Percentiles rank a stretch among this genome's conserved stretches.
phyloP scores from a whole-genome alignment of 2,888 invertebrate species.

The Tetrapedia diversipes region DNA sequence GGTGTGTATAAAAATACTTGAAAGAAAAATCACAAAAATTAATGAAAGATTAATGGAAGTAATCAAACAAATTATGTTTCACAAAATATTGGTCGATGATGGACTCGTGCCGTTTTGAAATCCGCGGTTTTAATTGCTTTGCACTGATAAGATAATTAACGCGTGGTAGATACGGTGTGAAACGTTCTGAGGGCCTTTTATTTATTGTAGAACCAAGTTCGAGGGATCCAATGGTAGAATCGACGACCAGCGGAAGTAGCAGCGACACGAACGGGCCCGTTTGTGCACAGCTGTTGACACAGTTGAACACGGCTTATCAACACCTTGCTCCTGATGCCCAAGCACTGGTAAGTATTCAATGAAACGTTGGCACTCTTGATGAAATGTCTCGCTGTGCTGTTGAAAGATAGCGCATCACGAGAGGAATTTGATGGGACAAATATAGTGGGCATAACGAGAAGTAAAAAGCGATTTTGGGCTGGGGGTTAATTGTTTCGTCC shows the following conservation, averaged over 20 bases:
- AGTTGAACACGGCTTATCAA: constrained; percentile 81
- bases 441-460: neutral
- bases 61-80: too few relatives aligned
- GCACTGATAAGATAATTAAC: too few relatives aligned
- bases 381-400: neutral
- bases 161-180: too few relatives aligned
- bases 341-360: constrained; percentile 76
- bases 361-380: neutral
- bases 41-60: too few relatives aligned
- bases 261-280: constrained; percentile 80
- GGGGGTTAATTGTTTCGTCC: neutral
- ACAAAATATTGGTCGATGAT: too few relatives aligned
- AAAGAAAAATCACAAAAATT: too few relatives aligned
- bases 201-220: constrained; percentile 78
- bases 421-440: neutral
- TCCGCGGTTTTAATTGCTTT: too few relatives aligned
- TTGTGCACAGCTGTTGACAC: constrained; percentile 80
- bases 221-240: constrained; percentile 81
- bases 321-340: constrained; percentile 82
- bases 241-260: constrained; percentile 79
- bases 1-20: too few relatives aligned
- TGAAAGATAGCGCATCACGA: neutral
- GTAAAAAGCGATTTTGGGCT: neutral
- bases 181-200: neutral
- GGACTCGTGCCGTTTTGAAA: too few relatives aligned